These are phyloP conservation scores for Venustoraphidia nigricollis DNA, from an alignment of 2,888 invertebrate genomes.

Conservation along the genomic window DNA sequence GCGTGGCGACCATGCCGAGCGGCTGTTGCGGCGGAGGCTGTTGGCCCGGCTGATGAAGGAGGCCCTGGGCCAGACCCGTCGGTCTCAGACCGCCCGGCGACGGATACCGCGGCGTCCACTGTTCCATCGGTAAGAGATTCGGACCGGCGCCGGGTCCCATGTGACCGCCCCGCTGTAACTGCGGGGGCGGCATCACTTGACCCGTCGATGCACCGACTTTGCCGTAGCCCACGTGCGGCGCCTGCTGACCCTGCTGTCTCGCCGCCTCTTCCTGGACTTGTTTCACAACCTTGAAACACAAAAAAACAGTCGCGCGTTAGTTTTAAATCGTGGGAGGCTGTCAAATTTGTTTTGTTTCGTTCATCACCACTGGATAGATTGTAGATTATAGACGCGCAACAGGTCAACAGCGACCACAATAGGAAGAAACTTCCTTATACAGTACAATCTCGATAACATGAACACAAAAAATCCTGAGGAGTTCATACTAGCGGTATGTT, in stretches of 20 bases:
- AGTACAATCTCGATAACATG: too few relatives aligned
- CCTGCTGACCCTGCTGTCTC: constrained; percentile 78
- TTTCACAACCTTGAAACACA: constrained; percentile 19
- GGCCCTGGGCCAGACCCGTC: constrained; percentile 28
- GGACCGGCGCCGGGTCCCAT: constrained; percentile 17
- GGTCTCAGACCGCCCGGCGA: constrained; percentile 30
- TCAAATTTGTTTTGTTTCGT: constrained; percentile 39
- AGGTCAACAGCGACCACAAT: too few relatives aligned
- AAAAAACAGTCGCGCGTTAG: background rate
- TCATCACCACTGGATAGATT: too few relatives aligned
- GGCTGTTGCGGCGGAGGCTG: constrained; percentile 22
- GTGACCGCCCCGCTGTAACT: constrained; percentile 34
- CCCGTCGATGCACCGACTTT: constrained; percentile 47
- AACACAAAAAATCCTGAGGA: too few relatives aligned
- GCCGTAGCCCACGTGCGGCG: constrained; percentile 60
- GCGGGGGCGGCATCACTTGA: constrained; percentile 38
- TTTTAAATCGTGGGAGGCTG: background rate
- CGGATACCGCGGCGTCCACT: constrained; percentile 35
- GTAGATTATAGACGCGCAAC: too few relatives aligned
- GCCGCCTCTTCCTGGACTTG: constrained; percentile 84
- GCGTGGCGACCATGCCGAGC: constrained; percentile 22
- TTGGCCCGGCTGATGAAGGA: constrained; percentile 26
- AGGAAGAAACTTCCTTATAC: too few relatives aligned
- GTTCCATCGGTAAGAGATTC: constrained; percentile 36
- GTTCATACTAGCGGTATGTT: too few relatives aligned